Conservation (phyloP, 2,888 invertebrate genomes). For the Eupithecia exiguata region DNA sequence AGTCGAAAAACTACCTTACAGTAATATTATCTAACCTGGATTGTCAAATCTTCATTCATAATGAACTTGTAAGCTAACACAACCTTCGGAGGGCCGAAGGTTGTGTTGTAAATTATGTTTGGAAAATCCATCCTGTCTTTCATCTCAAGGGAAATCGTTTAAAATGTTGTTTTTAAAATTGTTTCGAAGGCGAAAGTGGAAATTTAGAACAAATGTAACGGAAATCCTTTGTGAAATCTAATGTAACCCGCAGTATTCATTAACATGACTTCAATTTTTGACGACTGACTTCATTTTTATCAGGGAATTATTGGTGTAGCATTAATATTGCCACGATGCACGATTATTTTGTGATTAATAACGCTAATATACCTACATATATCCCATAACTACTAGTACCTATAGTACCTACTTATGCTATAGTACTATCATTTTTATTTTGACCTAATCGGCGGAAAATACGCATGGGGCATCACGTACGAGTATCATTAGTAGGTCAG, state of each 20-base stretch:
- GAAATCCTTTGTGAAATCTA: background rate
- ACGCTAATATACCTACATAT: too few species aligned
- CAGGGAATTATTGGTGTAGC: background rate
- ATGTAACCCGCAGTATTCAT: background rate
- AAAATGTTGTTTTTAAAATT: slow-evolving; percentile 24
- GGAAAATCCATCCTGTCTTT: slow-evolving; percentile 20
- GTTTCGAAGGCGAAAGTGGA: slow-evolving; percentile 16
- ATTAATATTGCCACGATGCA: background rate
- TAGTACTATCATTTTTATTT: too few species aligned
- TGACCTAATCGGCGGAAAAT: too few species aligned
- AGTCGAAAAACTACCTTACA: background rate
- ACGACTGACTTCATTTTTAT: too few species aligned
- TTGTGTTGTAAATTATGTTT: slow-evolving; percentile 24
- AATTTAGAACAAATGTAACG: slow-evolving; percentile 17
- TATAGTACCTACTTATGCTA: too few species aligned
- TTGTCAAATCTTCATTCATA: background rate
- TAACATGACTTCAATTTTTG: background rate
- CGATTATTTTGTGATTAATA: too few species aligned
- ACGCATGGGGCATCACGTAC: too few species aligned
- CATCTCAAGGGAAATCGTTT: slow-evolving; percentile 24
- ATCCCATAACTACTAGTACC: too few species aligned
- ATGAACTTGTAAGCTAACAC: slow-evolving; percentile 8
- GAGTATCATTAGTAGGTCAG: too few species aligned
- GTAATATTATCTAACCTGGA: background rate
- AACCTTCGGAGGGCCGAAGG: background rate